Evolutionary conservation across 2,888 invertebrate genomes (phyloP).

Genomic region (Trichogramma dendrolimi): DNA sequence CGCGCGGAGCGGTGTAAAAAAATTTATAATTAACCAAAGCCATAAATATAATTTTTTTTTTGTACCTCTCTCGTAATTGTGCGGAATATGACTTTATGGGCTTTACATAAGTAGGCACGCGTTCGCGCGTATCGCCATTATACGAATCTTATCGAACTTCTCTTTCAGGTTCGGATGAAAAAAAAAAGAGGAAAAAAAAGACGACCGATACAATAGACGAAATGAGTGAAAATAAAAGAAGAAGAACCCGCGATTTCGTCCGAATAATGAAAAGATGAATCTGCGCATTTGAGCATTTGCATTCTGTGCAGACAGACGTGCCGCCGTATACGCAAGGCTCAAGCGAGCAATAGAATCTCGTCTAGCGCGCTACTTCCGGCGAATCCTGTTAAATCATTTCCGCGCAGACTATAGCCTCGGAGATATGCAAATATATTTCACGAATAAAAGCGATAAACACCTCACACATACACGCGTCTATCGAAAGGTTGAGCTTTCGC

Average conservation of each 20-base stretch:
- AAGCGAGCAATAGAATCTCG: not conserved
- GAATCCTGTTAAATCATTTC: slow-evolving; percentile 44
- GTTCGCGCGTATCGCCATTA: not conserved
- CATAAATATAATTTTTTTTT: slow-evolving; percentile 7
- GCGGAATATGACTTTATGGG: slow-evolving; percentile 1
- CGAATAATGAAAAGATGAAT: slow-evolving; percentile 19
- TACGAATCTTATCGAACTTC: too few species aligned
- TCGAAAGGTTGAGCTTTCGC: slow-evolving; percentile 39
- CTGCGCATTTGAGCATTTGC: not conserved
- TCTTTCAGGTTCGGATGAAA: too few species aligned
- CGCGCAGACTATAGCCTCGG: slow-evolving; percentile 27
- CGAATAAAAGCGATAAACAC: slow-evolving; percentile 33
- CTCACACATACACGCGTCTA: slow-evolving; percentile 13
- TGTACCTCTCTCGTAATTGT: not conserved
- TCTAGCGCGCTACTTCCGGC: slow-evolving; percentile 30
- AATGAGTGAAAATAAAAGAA: slow-evolving; percentile 4
- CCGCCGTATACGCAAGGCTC: too few species aligned
- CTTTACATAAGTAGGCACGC: slow-evolving; percentile 16
- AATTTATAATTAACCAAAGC: slow-evolving; percentile 2
- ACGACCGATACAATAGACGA: slow-evolving; percentile 15
- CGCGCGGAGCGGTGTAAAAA: not conserved
- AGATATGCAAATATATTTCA: slow-evolving; percentile 46
- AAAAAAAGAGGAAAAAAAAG: too few species aligned
- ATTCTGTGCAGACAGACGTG: too few species aligned
- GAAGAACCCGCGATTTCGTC: slow-evolving; percentile 2